Evolutionary conservation across 2,797 vertebrate species (phyloP).

Genomic region (Myiotriccus ornatus): DNA sequence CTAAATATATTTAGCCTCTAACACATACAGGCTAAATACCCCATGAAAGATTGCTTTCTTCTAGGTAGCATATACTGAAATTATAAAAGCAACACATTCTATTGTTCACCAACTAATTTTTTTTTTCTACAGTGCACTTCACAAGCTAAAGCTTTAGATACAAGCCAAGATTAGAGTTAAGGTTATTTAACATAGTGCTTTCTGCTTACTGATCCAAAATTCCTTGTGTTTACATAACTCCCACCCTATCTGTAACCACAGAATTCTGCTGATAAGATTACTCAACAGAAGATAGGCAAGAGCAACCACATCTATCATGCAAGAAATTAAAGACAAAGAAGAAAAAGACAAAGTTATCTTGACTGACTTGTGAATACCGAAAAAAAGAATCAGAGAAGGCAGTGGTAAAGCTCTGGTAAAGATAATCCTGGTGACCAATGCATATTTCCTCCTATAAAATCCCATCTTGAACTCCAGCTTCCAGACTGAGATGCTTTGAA

Average conservation of each 20-base stretch:
- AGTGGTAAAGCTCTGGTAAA: neutral
- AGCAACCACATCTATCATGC: conserved; percentile 31
- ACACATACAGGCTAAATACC: neutral
- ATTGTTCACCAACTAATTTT: neutral
- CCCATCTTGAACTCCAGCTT: neutral
- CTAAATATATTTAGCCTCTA: neutral
- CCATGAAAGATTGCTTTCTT: neutral
- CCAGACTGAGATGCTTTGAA: neutral
- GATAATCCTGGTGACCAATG: neutral
- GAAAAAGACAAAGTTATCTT: neutral
- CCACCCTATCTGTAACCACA: conserved; percentile 27
- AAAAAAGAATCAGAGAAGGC: neutral
- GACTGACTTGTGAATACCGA: neutral
- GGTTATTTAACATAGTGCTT: neutral
- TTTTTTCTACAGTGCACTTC: neutral
- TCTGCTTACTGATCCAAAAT: neutral
- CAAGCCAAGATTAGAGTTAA: neutral
- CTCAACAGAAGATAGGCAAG: neutral
- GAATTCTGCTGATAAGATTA: conserved; percentile 50
- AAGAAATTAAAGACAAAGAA: neutral
- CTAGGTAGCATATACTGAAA: neutral
- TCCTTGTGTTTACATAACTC: neutral
- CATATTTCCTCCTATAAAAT: neutral
- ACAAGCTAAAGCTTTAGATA: neutral
- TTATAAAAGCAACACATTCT: neutral